phyloP scores from a whole-genome alignment of 2,113 vertebrate species.

The Puffinus mauretanicus region DNA sequence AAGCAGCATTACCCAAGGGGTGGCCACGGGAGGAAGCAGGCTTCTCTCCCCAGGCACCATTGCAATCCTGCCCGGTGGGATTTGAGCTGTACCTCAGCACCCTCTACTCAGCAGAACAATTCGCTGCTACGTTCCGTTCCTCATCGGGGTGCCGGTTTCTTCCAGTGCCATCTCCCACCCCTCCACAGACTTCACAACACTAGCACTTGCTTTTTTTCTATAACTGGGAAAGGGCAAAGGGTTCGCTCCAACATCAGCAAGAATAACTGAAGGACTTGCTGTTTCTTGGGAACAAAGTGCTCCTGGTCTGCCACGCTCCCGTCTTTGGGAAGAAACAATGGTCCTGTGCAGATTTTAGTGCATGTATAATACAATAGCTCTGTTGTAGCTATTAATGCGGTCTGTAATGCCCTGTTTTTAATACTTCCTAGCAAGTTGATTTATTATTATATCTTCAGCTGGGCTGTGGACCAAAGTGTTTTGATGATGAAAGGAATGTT shows the following conservation, averaged over 20 bases:
- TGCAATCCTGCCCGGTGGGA: neutral
- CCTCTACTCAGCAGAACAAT: neutral
- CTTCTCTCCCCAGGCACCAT: neutral
- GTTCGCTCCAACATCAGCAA: neutral
- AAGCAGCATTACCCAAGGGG: neutral
- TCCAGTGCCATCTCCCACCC: neutral
- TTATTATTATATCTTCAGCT: slow-evolving; percentile 47
- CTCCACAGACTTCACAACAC: neutral
- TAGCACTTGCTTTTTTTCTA: neutral
- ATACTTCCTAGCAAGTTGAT: slow-evolving; percentile 21
- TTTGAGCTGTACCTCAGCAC: neutral
- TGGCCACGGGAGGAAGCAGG: neutral
- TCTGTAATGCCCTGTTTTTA: neutral
- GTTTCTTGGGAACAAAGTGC: neutral
- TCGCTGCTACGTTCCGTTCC: fast-evolving
- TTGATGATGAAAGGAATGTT: slow-evolving; percentile 45
- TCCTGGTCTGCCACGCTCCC: neutral
- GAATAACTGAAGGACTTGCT: neutral
- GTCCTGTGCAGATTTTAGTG: neutral
- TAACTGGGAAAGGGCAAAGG: neutral
- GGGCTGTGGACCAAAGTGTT: slow-evolving; percentile 1
- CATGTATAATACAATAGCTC: neutral
- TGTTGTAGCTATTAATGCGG: neutral
- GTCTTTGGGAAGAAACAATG: neutral
- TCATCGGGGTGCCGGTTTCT: fast-evolving